These are phyloP conservation scores for Drosophila kambysellisi DNA, from an alignment of 2,888 invertebrate genomes.

Conservation along the genomic window DNA sequence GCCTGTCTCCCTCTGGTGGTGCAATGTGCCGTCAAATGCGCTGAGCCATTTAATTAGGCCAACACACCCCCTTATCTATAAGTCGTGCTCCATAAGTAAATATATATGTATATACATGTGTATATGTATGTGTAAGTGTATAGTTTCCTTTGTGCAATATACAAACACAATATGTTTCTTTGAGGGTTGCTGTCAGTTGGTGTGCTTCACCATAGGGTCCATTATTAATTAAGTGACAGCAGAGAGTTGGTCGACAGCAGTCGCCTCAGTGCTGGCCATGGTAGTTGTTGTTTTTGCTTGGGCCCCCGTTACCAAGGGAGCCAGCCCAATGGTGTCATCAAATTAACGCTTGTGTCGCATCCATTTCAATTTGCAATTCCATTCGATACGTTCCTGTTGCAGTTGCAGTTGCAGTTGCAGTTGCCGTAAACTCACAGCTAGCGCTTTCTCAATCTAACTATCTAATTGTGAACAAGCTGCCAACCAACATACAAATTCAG, in stretches of 20 bases:
- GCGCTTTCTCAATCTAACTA: slow-evolving; percentile 43
- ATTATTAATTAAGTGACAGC: slow-evolving; percentile 35
- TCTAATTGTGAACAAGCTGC: slow-evolving; percentile 45
- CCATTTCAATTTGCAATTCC: slow-evolving; percentile 53
- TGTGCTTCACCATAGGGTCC: slow-evolving; percentile 33
- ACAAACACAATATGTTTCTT: slow-evolving; percentile 1
- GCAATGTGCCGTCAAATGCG: slow-evolving; percentile 34
- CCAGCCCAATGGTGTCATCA: slow-evolving; percentile 38
- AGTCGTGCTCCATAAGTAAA: slow-evolving; percentile 3
- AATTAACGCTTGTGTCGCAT: slow-evolving; percentile 50
- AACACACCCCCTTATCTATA: slow-evolving; percentile 5
- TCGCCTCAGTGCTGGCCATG: background rate
- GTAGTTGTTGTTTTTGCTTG: background rate
- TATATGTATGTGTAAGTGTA: background rate
- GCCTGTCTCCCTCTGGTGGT: slow-evolving; percentile 1
- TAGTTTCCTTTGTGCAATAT: background rate
- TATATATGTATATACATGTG: slow-evolving; percentile 1
- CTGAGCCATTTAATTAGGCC: slow-evolving; percentile 69
- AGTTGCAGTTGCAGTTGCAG: slow-evolving; percentile 16
- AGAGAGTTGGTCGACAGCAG: background rate
- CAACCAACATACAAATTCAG: slow-evolving; percentile 66
- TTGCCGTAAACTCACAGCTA: slow-evolving; percentile 15
- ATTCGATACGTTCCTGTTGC: slow-evolving; percentile 33
- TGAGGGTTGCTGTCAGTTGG: slow-evolving; percentile 36
- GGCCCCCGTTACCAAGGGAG: background rate